Evolutionary conservation across 2,888 invertebrate species (phyloP), one percentile per base, ranked within the genome.

Genomic region (Serripes groenlandicus): DNA sequence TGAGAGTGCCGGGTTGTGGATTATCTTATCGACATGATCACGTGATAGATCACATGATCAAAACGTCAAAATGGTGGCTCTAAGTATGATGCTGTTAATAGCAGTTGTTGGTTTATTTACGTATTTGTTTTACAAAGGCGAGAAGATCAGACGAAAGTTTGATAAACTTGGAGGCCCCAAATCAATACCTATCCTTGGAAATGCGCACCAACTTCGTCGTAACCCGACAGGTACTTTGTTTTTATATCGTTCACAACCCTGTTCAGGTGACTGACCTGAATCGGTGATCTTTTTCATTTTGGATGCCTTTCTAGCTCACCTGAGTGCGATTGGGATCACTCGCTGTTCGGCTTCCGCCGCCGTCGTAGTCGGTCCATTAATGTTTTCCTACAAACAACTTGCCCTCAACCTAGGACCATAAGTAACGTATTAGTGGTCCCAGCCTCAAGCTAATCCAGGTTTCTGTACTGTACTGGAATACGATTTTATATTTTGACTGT

Each of bases 161-260:
- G 95, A 95, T 60, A 95, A 95, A 90, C 95, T 96, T 75, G 96
- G 96, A 11, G 96, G 96, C 69, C 96, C 96, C 18, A 94, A 95
- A 0, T 95, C 95, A 3, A 91, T 96, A 72, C 96, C 96, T 0
- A 89, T 96, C 23, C 91, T 96, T 75, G 96, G 96, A n/a, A 96
- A 96, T 93, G 95, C 96, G 32, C 95, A 96, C 71, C 96, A 96
- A 91, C 94, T 96, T 26, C 78, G 74, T 86, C 96, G 96, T 49
- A 32, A 60, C 11, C 73, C 80, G 1, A 75, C 23, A 69, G 85
- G 85, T 85, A 75, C 56, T 23, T 62, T 2, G 21, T 42, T 42
- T 15, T 7, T 42, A 42, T 42, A 11, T 42, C 42, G 42, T 42
- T 7, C 42, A 11, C 15, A 42, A 42, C 42, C 42, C 42, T 42